Evolutionary conservation across 2,797 vertebrate genomes (phyloP).

Genomic region (Oreochromis mossambicus): DNA sequence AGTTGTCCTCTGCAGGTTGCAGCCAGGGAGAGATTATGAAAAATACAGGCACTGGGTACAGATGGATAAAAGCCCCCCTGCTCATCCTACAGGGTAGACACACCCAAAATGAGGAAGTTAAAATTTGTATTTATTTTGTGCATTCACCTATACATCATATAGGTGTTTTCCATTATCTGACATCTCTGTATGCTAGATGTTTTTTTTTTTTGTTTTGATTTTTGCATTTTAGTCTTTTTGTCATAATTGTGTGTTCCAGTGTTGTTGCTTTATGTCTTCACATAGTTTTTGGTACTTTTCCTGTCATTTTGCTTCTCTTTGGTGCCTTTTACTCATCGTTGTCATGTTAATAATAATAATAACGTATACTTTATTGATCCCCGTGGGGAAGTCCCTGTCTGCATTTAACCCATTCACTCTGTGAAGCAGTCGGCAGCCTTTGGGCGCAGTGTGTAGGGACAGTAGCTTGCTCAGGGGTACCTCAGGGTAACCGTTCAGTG

Average conservation of each 20-base stretch:
- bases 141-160: neutral
- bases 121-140: neutral
- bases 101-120: neutral
- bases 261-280: neutral
- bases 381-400: neutral
- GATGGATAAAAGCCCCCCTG: neutral
- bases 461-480: neutral
- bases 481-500: neutral
- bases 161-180: neutral
- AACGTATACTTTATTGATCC: neutral
- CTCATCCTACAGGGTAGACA: neutral
- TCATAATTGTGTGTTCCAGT: neutral
- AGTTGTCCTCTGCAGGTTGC: neutral
- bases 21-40: neutral
- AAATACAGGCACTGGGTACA: neutral
- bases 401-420: too few species aligned
- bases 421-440: too few species aligned
- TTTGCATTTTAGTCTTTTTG: neutral
- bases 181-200: neutral
- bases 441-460: neutral
- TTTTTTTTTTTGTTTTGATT: rapidly evolving
- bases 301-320: neutral
- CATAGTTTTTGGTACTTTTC: neutral
- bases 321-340: neutral
- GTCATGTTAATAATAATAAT: neutral